phyloP scores from a whole-genome alignment of 2,113 vertebrate species.

The Poicephalus gulielmi region DNA sequence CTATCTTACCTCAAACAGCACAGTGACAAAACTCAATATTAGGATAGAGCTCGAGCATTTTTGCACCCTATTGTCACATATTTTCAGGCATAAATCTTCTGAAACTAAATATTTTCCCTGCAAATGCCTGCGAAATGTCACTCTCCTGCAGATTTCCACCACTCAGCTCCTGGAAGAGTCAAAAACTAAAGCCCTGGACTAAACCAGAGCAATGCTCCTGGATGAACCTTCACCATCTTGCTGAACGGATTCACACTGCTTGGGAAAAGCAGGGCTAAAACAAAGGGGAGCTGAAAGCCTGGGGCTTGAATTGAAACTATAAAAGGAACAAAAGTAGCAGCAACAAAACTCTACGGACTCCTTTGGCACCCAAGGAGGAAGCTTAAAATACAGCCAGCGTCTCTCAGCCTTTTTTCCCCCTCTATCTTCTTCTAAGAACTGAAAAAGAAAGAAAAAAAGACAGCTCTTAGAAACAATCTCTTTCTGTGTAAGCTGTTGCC shows the following conservation, averaged over 20 bases:
- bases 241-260: constrained; percentile 10
- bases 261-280: constrained; percentile 52
- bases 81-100: neutral
- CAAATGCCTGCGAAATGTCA: neutral
- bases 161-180: neutral
- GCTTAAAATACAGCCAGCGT: constrained; percentile 51
- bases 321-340: constrained; percentile 63
- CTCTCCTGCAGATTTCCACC: neutral
- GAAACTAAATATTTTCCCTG: neutral
- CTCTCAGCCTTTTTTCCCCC: neutral
- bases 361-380: constrained; percentile 64
- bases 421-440: neutral
- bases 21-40: neutral
- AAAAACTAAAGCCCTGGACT: neutral
- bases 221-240: constrained; percentile 25
- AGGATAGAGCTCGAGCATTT: neutral
- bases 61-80: neutral
- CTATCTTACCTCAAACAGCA: neutral
- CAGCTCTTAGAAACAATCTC: neutral
- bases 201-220: neutral
- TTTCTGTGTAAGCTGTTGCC: constrained; percentile 26
- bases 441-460: neutral
- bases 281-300: constrained; percentile 54
- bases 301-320: constrained; percentile 52
- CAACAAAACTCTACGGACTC: constrained; percentile 40